Base-by-base conservation (phyloP, 2,888 invertebrate genomes). In the Pachymerium ferrugineum region DNA sequence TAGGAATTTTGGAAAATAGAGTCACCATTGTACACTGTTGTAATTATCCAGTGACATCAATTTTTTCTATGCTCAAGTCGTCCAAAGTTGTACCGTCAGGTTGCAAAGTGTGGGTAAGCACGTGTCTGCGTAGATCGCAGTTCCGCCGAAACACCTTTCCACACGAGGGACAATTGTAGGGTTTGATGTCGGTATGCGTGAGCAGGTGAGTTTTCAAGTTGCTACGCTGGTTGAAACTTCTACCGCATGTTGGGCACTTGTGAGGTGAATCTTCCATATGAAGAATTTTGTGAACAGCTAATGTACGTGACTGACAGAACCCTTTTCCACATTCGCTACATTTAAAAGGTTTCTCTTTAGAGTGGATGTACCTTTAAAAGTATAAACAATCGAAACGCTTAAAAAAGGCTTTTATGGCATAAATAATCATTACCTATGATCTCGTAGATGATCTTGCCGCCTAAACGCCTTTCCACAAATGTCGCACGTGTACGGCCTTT, bases 281-380 rank as follows among this genome's bases (percentile, higher is more conserved):
- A 6, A 95, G 87, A 74, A 94, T 94, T 84, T 93, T 93, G 84
- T 97, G 97, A 3, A 97, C 97, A 14, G 97, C 94, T 78, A 98
- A 85, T 0, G 97, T 98, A 78, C 97, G 87, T 19, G 95, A 93
- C 81, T 98, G 96, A 81, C 97, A 97, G 85, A 98, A 98, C 1
- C 97, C 97, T 82, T 97, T 97, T 73, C 94, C 95, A 82, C 97
- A 98, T 81, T 96, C 93, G 38, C 89, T 88, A 83, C 97, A 98
- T 81, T 95, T 96, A 86, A 97, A 98, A 0, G 97, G 97, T 82
- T 98, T 97, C 82, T 97, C 97, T 85, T 97, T 97, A 73, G 95
- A 94, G 85, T 98, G 97, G 78, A 97, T 98, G 85, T 96, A 97
- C 86, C 95, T 95, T 88, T 62, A 86, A 33, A 10, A 16, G 22